A percentile compares a stretch with the other conserved stretches of the same genome.
Conservation (phyloP, 2,797 vertebrate species). For the Helicolenus hilgendorfi region DNA sequence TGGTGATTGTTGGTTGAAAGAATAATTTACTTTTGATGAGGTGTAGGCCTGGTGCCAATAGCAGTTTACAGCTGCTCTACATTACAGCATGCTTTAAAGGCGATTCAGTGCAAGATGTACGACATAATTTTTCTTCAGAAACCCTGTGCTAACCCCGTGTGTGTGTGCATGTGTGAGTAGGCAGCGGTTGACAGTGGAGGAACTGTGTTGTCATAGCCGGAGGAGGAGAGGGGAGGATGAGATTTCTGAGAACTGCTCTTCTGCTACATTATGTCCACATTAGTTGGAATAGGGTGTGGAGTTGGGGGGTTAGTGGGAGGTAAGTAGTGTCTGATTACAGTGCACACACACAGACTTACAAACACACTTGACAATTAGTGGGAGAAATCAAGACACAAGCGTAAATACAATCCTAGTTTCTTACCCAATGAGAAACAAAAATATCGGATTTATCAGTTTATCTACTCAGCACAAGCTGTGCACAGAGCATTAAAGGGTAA, state of each 20-base stretch:
- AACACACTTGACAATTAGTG: slow-evolving; percentile 15
- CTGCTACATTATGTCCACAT: slow-evolving; percentile 41
- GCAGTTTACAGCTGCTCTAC: slow-evolving; percentile 48
- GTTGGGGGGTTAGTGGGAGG: not conserved
- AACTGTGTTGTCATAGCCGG: slow-evolving; percentile 27
- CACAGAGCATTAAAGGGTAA: not conserved
- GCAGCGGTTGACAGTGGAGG: slow-evolving; percentile 15
- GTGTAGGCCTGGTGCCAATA: slow-evolving; percentile 38
- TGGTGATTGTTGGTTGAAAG: slow-evolving; percentile 32
- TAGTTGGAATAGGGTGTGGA: slow-evolving; percentile 26
- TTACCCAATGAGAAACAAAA: slow-evolving; percentile 23
- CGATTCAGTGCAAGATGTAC: slow-evolving; percentile 27
- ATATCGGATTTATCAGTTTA: slow-evolving; percentile 42
- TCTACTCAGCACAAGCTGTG: not conserved
- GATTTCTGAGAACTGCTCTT: slow-evolving; percentile 56
- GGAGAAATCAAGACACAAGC: slow-evolving; percentile 26
- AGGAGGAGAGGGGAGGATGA: slow-evolving; percentile 31
- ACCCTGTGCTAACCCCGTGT: slow-evolving; percentile 6
- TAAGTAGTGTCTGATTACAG: slow-evolving; percentile 7
- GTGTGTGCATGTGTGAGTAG: slow-evolving; percentile 28
- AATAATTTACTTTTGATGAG: slow-evolving; percentile 62
- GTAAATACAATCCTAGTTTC: slow-evolving; percentile 16
- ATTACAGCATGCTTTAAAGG: slow-evolving; percentile 50
- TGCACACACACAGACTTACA: not conserved
- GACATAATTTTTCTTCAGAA: slow-evolving; percentile 28